Evolutionary conservation across 2,113 vertebrate genomes (phyloP).

Genomic region (Chrysemys picta): DNA sequence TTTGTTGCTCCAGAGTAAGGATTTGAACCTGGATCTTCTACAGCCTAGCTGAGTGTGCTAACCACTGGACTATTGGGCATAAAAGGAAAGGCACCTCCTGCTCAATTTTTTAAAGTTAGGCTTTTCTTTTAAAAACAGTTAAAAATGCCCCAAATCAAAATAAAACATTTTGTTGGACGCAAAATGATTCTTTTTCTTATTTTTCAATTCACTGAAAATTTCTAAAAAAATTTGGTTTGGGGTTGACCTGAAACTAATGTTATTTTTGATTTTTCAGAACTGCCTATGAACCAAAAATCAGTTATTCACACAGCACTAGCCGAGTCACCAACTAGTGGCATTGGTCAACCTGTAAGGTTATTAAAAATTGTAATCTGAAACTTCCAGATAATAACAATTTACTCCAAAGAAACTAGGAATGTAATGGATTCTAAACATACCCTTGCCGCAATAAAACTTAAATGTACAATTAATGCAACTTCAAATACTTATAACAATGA

Average conservation of each 20-base stretch:
- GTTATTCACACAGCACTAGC: background rate
- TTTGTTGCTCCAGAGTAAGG: no score
- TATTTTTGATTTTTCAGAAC: background rate
- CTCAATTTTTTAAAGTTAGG: background rate
- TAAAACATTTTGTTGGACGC: background rate
- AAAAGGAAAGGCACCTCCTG: background rate
- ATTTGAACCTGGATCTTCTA: background rate
- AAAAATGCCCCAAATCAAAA: background rate
- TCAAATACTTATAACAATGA: background rate
- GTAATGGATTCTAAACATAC: background rate
- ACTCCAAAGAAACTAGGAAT: background rate
- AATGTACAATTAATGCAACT: background rate
- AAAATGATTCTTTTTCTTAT: background rate
- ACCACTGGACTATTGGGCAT: background rate
- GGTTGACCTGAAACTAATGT: background rate
- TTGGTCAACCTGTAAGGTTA: background rate
- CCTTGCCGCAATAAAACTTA: background rate
- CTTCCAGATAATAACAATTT: background rate
- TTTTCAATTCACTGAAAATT: background rate
- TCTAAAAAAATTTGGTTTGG: background rate
- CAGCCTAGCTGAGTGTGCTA: background rate
- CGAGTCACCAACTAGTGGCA: background rate
- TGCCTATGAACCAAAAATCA: background rate
- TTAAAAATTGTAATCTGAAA: background rate
- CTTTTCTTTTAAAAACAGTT: background rate